A percentile compares a stretch with the other conserved stretches of the same genome.
These are phyloP conservation scores for Drosophila setosimentum DNA, from an alignment of 2,888 invertebrate genomes.

Conservation along the genomic window DNA sequence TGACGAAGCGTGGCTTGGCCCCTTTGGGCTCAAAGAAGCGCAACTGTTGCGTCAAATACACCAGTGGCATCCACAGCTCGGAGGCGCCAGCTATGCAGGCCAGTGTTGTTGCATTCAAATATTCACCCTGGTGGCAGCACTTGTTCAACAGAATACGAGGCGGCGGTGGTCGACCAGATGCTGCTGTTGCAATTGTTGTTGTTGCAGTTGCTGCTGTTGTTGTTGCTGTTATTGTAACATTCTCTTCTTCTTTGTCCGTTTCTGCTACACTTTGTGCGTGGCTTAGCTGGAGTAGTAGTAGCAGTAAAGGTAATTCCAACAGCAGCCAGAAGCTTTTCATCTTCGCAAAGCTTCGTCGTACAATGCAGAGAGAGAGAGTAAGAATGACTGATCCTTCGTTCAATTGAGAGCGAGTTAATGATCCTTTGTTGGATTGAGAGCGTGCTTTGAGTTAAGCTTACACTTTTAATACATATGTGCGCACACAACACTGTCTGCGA, in stretches of 20 bases:
- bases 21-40: constrained; percentile 84
- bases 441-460: neutral
- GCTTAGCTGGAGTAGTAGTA: constrained; percentile 17
- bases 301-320: constrained; percentile 12
- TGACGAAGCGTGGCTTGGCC: constrained; percentile 85
- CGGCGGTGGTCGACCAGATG: constrained; percentile 65
- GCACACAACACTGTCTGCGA: neutral
- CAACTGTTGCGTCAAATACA: constrained; percentile 86
- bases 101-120: constrained; percentile 83
- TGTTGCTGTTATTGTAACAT: neutral
- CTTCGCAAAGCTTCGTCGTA: constrained; percentile 2
- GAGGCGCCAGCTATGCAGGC: constrained; percentile 83
- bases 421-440: neutral
- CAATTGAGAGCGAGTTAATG: neutral
- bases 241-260: constrained; percentile 7
- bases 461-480: neutral
- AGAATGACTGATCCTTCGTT: neutral
- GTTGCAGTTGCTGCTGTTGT: constrained; percentile 1
- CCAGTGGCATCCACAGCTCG: constrained; percentile 87
- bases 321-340: constrained; percentile 30
- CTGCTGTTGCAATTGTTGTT: constrained; percentile 14
- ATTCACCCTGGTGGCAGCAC: constrained; percentile 87
- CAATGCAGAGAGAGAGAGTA: neutral
- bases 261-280: neutral
- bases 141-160: constrained; percentile 85